Evolutionary conservation across 2,113 vertebrate species (phyloP), one percentile per base, ranked within the genome.

Genomic region (Triplophysa dalaica): DNA sequence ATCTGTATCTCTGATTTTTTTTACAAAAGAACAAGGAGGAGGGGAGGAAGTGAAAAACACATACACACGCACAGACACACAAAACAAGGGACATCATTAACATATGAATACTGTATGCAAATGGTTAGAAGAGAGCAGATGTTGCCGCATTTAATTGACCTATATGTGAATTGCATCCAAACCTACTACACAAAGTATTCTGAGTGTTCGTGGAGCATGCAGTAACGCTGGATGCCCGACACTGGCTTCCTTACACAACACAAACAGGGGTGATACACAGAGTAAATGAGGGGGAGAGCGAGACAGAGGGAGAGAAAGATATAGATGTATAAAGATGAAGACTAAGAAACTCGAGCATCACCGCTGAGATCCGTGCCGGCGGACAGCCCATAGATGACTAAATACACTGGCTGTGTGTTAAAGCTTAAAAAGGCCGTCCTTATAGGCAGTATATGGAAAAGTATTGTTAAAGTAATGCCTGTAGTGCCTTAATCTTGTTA

Each of bases 61-160:
- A 83, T 68, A 82, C 63, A 79, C 81, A 84, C 83, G 87, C 84
- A 83, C 41, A 82, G 77, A 86, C 82, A 86, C 86, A 87, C 87
- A 91, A 92, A 92, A 93, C 89, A 96, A 95, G 95, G 95, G 94
- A 91, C 95, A 90, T 96, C 93, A 99, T 99, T 98, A 98, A 97
- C 97, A 99, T 99, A 98, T 99, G 97, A 99, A 99, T 99, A 94
- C 96, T 96, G 93, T 98, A 99, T 99, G 97, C 97, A 98, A 99
- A 99, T 99, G 94, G 89, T 90, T 89, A 92, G 95, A 94, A 94
- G 94, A 96, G 96, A 98, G 96, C 97, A 99, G 97, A 99, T 99
- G 97, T 98, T 98, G 96, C 93, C 92, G 96, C 96, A 98, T 98
- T 95, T 98, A 97, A 99, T 99, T 99, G 97, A 99, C 97, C 97